Evolutionary conservation across 2,888 invertebrate genomes (phyloP), one percentile per base, ranked within the genome.

Genomic region (Craniophora ligustri): DNA sequence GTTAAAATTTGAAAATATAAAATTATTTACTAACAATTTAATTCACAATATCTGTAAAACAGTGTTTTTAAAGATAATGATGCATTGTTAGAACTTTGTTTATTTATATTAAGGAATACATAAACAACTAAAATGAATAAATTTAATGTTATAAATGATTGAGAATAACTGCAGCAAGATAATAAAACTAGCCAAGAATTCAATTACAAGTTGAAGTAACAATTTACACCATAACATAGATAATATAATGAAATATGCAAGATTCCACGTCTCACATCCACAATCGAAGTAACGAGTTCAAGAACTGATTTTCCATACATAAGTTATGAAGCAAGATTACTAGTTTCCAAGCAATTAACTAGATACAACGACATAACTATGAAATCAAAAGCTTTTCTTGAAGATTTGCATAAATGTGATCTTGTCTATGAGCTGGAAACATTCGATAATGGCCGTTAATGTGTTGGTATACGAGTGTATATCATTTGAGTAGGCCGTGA

Each of bases 351-450:
- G 46, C 57, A 54, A 67, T 67, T 64, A 64, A 56, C 48, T 73
- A 23, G 48, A 56, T 54, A 42, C 48, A 57, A 57, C 56, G 38
- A 55, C 64, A 50, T 71, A 47, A 30, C 58, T 57, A 59, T 44
- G 60, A 74, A 71, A 72, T 50, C 51, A 51, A 72, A 68, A 72
- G 72, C 57, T 68, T 73, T 74, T 62, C 75, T 63, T 45, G 31
- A 36, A 55, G 40, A 61, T 60, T 71, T 65, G 68, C 58, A 71
- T 74, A 47, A 39, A 42, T 35, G 32, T 32, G 42, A 51, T 44
- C 53, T 11, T 35, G 23, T 60, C 40, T 56, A 8, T 51, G 51
- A 58, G 36, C 14, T 18, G 11, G 3, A 23, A 35, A n/a, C 35
- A 39, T 58, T 40, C 48, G n/a, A 80, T 56, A 65, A 53, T 69